These are phyloP conservation scores for Listronotus oregonensis DNA, from an alignment of 1,140 invertebrate species.

Conservation along the genomic window DNA sequence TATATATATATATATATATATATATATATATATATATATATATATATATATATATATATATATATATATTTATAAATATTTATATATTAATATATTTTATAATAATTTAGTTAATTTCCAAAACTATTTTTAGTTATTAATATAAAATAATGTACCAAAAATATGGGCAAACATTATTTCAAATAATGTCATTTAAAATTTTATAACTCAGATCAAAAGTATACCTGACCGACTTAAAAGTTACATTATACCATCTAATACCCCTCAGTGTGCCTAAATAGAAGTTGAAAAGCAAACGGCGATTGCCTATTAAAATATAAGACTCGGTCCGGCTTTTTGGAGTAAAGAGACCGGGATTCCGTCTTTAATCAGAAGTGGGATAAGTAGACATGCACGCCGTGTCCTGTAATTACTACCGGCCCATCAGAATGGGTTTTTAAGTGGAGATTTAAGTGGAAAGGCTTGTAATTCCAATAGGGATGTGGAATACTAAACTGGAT, in stretches of 20 bases:
- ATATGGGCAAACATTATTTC: too few species aligned
- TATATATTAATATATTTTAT: too few species aligned
- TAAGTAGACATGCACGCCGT: slow-evolving; percentile 28
- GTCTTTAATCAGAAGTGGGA: slow-evolving; percentile 35
- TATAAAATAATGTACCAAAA: too few species aligned
- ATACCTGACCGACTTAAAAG: slow-evolving; percentile 1
- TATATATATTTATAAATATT: too few species aligned
- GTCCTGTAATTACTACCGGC: slow-evolving; percentile 23
- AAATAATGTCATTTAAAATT: too few species aligned
- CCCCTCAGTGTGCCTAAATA: slow-evolving; percentile 19
- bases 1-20: too few species aligned
- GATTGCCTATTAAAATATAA: slow-evolving; percentile 35
- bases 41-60: too few species aligned
- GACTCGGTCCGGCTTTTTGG: slow-evolving; percentile 28
- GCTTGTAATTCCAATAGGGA: slow-evolving; percentile 9
- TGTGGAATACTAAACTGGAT: slow-evolving; percentile 24
- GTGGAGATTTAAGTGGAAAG: slow-evolving; percentile 28
- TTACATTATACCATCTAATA: slow-evolving; percentile 27
- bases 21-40: too few species aligned
- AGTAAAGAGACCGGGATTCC: slow-evolving; percentile 14
- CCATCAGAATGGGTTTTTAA: slow-evolving; percentile 29
- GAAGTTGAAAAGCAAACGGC: slow-evolving; percentile 22
- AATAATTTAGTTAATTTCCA: too few species aligned
- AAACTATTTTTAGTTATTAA: too few species aligned
- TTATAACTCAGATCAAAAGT: too few species aligned